phyloP scores from a whole-genome alignment of 35 echinoderm and acorn worm species.

The Eucidaris tribuloides region DNA sequence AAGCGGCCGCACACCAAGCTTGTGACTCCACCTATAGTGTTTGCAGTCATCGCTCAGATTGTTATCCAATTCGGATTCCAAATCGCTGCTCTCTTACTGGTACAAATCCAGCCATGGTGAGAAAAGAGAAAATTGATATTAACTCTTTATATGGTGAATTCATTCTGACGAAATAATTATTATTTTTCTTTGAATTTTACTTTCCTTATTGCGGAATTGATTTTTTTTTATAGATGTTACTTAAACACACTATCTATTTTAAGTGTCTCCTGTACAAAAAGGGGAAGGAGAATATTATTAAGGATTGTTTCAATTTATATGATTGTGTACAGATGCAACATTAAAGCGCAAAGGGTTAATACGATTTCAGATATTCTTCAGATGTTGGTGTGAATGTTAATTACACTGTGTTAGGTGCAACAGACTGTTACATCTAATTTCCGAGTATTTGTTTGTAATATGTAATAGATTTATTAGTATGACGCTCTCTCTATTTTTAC shows the following conservation, averaged over 20 bases:
- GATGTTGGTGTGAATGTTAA: too few relatives aligned
- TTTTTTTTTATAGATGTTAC: neutral
- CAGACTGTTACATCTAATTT: too few relatives aligned
- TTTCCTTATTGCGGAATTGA: neutral
- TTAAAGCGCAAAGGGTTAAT: too few relatives aligned
- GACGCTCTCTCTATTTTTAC: too few relatives aligned
- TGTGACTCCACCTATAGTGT: constrained; percentile 4
- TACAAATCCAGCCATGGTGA: neutral
- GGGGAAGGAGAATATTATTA: neutral
- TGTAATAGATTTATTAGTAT: too few relatives aligned
- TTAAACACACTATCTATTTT: neutral
- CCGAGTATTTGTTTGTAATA: too few relatives aligned
- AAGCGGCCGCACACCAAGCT: constrained; percentile 2
- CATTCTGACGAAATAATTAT: neutral
- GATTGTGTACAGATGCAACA: too few relatives aligned
- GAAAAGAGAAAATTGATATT: neutral
- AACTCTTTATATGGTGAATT: neutral
- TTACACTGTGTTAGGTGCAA: too few relatives aligned
- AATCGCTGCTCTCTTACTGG: neutral
- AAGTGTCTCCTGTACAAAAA: neutral
- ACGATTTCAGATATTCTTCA: too few relatives aligned
- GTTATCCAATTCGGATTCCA: neutral
- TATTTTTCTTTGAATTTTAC: neutral
- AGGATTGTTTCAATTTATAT: neutral
- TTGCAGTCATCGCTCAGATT: neutral